These are phyloP conservation scores for Psephotus haematonotus DNA, from an alignment of 2,113 vertebrate species.

Conservation along the genomic window DNA sequence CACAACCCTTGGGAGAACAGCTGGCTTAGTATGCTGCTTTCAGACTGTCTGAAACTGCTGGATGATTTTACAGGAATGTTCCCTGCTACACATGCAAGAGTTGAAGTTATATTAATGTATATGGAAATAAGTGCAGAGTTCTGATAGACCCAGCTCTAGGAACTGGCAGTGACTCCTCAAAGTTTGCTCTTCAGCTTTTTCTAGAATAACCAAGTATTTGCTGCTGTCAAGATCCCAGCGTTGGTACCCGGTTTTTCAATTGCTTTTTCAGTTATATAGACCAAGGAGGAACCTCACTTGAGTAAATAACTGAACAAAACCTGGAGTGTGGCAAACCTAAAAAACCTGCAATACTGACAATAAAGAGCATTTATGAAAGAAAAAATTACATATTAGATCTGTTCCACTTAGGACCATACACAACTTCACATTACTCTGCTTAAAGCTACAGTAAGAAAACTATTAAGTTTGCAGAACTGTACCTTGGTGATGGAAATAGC, in stretches of 20 bases:
- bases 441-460: background rate
- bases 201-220: background rate
- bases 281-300: background rate
- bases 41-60: background rate
- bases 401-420: background rate
- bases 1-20: background rate
- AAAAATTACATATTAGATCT: background rate
- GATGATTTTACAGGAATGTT: rapidly evolving
- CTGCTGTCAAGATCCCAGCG: background rate
- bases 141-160: background rate
- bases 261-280: background rate
- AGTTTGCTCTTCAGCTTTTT: background rate
- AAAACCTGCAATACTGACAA: background rate
- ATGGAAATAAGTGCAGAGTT: background rate
- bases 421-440: background rate
- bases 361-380: background rate
- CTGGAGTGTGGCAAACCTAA: rapidly evolving
- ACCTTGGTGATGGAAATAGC: background rate
- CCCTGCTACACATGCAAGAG: background rate
- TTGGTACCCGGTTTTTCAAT: background rate
- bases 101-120: background rate
- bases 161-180: background rate
- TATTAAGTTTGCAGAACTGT: rapidly evolving
- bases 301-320: background rate
- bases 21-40: background rate